Conservation (phyloP, 2,113 vertebrate genomes). For the Myotis yumanensis region DNA sequence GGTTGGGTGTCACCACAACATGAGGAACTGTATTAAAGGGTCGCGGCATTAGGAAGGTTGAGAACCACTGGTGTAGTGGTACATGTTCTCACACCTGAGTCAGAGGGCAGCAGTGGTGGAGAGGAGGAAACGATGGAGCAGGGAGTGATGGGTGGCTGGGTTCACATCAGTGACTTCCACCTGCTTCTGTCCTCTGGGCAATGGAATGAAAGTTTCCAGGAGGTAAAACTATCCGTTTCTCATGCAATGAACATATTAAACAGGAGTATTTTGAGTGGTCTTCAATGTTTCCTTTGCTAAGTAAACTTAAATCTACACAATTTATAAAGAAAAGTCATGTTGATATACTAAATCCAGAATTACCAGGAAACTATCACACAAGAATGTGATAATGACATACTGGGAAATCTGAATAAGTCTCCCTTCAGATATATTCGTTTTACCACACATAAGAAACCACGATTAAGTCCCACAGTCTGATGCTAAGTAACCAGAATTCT, state of each 20-base stretch:
- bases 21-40: too few relatives aligned
- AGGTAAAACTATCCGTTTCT: not conserved
- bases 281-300: not conserved
- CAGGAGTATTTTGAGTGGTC: not conserved
- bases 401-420: constrained; percentile 29
- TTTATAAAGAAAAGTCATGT: not conserved
- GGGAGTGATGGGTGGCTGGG: too few relatives aligned
- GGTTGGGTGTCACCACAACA: too few relatives aligned
- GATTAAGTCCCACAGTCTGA: not conserved
- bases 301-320: constrained; percentile 5
- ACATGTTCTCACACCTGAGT: too few relatives aligned
- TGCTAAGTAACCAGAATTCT: not conserved
- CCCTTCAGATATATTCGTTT: not conserved
- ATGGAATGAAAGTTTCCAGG: too few relatives aligned
- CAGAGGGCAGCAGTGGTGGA: not conserved
- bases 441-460: not conserved
- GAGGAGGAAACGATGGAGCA: not conserved
- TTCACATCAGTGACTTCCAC: not conserved
- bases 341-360: not conserved
- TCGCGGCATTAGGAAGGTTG: too few relatives aligned
- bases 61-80: not conserved
- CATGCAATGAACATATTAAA: fast-evolving
- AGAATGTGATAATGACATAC: constrained; percentile 14
- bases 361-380: not conserved
- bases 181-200: not conserved